Percentiles rank a stretch among this genome's conserved stretches.
These are phyloP conservation scores for Incurvaria masculella DNA, from an alignment of 2,888 invertebrate species.

Conservation along the genomic window DNA sequence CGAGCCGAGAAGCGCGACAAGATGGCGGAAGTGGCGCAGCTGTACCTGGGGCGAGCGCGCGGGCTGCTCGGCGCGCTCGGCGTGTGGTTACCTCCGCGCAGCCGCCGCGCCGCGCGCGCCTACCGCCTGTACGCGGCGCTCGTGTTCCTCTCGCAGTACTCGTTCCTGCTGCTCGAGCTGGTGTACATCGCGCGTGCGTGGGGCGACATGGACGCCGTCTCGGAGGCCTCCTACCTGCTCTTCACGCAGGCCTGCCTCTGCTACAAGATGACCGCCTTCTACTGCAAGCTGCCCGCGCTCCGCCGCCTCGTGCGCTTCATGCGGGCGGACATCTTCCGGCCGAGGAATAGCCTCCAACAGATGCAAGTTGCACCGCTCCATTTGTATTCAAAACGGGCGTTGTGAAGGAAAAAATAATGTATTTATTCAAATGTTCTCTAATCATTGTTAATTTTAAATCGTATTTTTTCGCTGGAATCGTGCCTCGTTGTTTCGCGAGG, in stretches of 20 bases:
- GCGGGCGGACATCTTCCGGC: conserved; percentile 26
- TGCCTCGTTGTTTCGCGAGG: too few relatives aligned
- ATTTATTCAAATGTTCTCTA: too few relatives aligned
- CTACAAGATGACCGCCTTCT: conserved; percentile 33
- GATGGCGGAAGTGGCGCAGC: too few relatives aligned
- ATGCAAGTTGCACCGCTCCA: conserved; percentile 28
- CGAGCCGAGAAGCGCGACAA: too few relatives aligned
- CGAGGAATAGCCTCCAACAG: conserved; percentile 26
- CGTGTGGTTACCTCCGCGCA: conserved; percentile 31
- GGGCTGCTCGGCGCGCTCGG: conserved; percentile 40
- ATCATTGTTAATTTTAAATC: too few relatives aligned
- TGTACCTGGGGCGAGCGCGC: too few relatives aligned
- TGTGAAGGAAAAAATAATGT: too few relatives aligned
- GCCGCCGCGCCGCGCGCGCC: conserved; percentile 18
- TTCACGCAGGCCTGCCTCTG: conserved; percentile 42
- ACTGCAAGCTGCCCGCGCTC: conserved; percentile 27
- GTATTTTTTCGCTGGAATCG: too few relatives aligned
- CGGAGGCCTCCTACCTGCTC: conserved; percentile 36
- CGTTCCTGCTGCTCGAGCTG: conserved; percentile 34
- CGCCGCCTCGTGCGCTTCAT: conserved; percentile 25
- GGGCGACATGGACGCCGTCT: conserved; percentile 37
- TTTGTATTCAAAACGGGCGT: too few relatives aligned
- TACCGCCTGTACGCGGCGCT: conserved; percentile 25
- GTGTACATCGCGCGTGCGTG: conserved; percentile 34
- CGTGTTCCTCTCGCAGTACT: conserved; percentile 30